Base-by-base conservation (phyloP, 2,113 vertebrate genomes). In the Gadus chalcogrammus region DNA sequence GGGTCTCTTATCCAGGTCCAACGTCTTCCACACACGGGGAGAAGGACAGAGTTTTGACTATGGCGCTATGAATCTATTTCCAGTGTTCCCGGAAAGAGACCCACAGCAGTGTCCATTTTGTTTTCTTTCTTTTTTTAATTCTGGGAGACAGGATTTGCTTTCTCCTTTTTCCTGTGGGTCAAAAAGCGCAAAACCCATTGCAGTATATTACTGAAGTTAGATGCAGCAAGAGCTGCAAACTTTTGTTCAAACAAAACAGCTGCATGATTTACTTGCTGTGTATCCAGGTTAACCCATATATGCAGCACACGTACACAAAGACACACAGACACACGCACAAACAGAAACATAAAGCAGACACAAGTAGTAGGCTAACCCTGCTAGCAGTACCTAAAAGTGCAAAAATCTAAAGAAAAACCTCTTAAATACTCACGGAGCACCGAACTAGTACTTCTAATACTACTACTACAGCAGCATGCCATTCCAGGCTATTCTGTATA, bases 401-500 rank as follows among this genome's bases (percentile, higher is more conserved):
- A 68, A 16, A 6, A 68, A 61, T 18, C 11, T 76, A 53, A 74
- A 65, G 70, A 31, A 73, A 71, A 78, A 68, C 76, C 70, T 80
- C 72, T 81, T 38, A 79, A 75, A 78, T 79, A 56, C 78, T 71
- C 81, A 88, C 84, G 70, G 80, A 87, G 79, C 78, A 83, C 76
- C 74, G 60, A 75, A 72, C 78, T 67, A 59, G 64, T 48, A 48
- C 42, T 48, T 13, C 42, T 48, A 48, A 9, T 48, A 48, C 42
- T 48, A 48, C 42, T 48, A 48, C 42, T 9, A 9, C 78, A 87
- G 73, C 84, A 79, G 87, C 88, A 90, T 89, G 88, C 76, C 78
- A 79, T 64, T 67, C 79, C 82, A 70, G 82, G 86, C 81, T 75
- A 38, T 78, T 75, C 67, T 69, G 64, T 77, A 77, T 78, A 78